Evolutionary conservation across 2,113 vertebrate species (phyloP).

Genomic region (Tylochromis polylepis): DNA sequence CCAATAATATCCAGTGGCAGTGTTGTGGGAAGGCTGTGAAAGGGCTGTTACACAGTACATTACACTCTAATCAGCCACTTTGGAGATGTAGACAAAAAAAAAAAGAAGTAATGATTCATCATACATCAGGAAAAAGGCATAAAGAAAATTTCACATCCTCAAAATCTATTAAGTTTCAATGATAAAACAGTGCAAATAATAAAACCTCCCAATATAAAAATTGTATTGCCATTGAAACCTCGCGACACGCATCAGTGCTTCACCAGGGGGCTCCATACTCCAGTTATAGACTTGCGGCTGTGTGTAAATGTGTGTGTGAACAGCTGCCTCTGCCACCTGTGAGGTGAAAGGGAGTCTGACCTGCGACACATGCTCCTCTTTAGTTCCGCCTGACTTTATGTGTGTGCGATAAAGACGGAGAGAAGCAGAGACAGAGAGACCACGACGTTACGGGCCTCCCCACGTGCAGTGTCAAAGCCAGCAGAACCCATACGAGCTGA

Average conservation of each 20-base stretch:
- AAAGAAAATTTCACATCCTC: background rate
- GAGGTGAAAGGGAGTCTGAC: slow-evolving; percentile 51
- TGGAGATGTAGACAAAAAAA: background rate
- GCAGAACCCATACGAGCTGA: background rate
- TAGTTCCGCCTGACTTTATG: slow-evolving; percentile 43
- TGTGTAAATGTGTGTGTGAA: slow-evolving; percentile 11
- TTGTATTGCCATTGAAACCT: background rate
- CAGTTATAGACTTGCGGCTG: background rate
- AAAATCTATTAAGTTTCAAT: background rate
- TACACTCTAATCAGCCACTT: background rate
- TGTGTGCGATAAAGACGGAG: background rate
- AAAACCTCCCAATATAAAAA: background rate
- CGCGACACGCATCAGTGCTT: background rate
- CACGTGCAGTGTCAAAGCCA: background rate
- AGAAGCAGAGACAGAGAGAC: background rate
- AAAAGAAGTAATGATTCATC: background rate
- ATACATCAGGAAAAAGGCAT: background rate
- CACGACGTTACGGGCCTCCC: background rate
- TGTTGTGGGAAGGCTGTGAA: background rate
- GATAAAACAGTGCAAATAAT: background rate
- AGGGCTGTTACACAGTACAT: background rate
- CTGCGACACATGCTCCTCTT: slow-evolving; percentile 62
- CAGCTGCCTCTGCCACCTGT: slow-evolving; percentile 60
- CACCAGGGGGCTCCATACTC: slow-evolving; percentile 29
- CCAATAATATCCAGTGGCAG: slow-evolving; percentile 24